A percentile compares a stretch with the other conserved stretches of the same genome.
These are phyloP conservation scores for Torymus tubicola DNA, from an alignment of 2,888 invertebrate genomes.

Conservation along the genomic window DNA sequence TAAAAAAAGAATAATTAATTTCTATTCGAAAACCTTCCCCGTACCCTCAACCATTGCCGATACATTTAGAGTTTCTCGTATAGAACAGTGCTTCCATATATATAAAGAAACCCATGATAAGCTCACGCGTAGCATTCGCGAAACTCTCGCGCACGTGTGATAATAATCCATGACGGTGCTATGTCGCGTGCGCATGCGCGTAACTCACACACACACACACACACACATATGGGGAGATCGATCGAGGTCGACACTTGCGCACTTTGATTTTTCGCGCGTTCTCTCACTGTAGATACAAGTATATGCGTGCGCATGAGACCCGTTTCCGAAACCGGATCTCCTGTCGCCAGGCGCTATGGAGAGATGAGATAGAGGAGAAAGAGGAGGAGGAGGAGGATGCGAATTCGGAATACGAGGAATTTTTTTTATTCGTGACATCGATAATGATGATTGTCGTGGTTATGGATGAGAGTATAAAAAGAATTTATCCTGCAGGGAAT, in stretches of 20 bases:
- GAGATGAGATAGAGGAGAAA: background rate
- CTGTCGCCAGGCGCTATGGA: background rate
- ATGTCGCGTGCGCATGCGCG: background rate
- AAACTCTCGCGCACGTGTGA: background rate
- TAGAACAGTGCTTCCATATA: too few relatives aligned
- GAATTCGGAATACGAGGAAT: too few relatives aligned
- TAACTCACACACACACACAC: background rate
- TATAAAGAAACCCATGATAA: background rate
- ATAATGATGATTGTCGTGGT: too few relatives aligned
- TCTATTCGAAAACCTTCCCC: too few relatives aligned
- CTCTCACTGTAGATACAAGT: background rate
- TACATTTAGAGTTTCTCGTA: too few relatives aligned
- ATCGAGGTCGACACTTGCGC: slow-evolving; percentile 59
- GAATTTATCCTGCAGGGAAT: too few relatives aligned
- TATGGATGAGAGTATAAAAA: too few relatives aligned
- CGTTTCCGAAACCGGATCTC: slow-evolving; percentile 43
- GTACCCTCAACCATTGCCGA: too few relatives aligned
- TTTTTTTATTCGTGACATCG: too few relatives aligned
- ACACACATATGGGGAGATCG: slow-evolving; percentile 37
- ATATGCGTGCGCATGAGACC: background rate
- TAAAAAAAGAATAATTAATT: too few relatives aligned
- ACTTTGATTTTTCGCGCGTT: slow-evolving; percentile 47
- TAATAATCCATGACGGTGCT: background rate
- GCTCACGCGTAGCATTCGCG: too few relatives aligned
- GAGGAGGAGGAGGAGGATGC: too few relatives aligned